Percentiles rank a stretch among this genome's conserved stretches.
Conservation (phyloP, 2,113 vertebrate genomes). For the Rostratula benghalensis region DNA sequence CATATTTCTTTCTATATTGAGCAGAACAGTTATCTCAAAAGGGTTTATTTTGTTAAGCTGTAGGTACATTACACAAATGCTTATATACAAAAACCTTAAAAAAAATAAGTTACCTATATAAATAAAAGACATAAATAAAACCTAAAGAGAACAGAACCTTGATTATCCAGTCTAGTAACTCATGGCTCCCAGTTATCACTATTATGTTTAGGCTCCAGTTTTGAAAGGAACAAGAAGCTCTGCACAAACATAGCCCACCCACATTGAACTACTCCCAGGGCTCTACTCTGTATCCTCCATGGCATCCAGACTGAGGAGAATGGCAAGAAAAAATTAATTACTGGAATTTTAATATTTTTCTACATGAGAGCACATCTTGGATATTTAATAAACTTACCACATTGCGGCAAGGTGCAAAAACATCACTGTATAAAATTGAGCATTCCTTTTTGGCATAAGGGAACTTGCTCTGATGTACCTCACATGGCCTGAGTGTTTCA, state of each 20-base stretch:
- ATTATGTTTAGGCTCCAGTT: neutral
- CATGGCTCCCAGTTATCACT: neutral
- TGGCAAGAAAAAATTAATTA: neutral
- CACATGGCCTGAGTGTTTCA: slow-evolving; percentile 88
- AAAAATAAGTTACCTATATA: neutral
- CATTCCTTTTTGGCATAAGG: slow-evolving; percentile 98
- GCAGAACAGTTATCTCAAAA: neutral
- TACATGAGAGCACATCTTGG: neutral
- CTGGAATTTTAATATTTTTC: neutral
- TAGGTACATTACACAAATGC: neutral
- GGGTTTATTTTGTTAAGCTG: neutral
- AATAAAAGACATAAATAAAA: neutral
- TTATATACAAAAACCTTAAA: neutral
- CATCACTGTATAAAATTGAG: slow-evolving; percentile 93
- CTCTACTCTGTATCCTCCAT: neutral
- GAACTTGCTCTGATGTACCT: slow-evolving; percentile 93
- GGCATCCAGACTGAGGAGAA: neutral
- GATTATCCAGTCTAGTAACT: neutral
- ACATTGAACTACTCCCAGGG: neutral
- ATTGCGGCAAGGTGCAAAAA: slow-evolving; percentile 95
- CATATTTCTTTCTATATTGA: neutral
- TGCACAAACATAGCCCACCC: neutral
- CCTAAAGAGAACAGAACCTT: neutral
- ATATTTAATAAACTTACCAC: slow-evolving; percentile 87
- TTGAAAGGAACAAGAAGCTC: neutral